phyloP scores from a whole-genome alignment of 92 coral and sea anemone genomes.

The Porites rus region DNA sequence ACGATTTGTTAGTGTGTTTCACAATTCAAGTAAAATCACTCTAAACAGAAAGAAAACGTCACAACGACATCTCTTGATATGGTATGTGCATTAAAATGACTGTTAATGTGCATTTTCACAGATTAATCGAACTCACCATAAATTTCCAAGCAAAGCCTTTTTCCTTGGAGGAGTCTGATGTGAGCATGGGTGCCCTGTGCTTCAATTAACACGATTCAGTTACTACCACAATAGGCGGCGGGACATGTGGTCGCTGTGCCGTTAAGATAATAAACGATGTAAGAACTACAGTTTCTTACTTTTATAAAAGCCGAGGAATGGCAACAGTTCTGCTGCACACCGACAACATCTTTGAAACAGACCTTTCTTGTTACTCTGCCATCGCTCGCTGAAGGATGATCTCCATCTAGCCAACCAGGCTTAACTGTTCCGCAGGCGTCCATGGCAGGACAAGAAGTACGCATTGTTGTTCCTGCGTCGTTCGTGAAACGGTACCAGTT shows the following conservation, averaged over 20 bases:
- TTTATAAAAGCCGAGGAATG: neutral
- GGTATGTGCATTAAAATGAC: too few species aligned
- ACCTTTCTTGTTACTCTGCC: neutral
- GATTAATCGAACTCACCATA: too few species aligned
- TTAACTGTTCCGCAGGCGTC: neutral
- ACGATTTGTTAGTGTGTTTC: too few species aligned
- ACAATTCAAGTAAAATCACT: too few species aligned
- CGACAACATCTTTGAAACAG: neutral
- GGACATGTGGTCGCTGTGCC: neutral
- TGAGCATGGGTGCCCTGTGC: neutral
- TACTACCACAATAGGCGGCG: neutral
- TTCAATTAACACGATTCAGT: neutral
- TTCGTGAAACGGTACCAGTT: slow-evolving; percentile 1
- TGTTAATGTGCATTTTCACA: too few species aligned
- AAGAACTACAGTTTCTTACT: slow-evolving; percentile 12
- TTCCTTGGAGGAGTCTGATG: neutral
- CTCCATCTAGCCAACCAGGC: slow-evolving; percentile 12
- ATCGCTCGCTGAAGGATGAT: neutral
- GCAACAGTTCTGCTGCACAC: neutral
- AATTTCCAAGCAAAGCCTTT: neutral
- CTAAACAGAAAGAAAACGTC: too few species aligned
- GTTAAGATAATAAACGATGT: neutral
- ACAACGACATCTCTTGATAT: too few species aligned
- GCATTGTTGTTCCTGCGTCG: slow-evolving; percentile 6
- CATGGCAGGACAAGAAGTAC: neutral